Conservation (phyloP, 2,797 vertebrate genomes). For the Distichodus sexfasciatus region DNA sequence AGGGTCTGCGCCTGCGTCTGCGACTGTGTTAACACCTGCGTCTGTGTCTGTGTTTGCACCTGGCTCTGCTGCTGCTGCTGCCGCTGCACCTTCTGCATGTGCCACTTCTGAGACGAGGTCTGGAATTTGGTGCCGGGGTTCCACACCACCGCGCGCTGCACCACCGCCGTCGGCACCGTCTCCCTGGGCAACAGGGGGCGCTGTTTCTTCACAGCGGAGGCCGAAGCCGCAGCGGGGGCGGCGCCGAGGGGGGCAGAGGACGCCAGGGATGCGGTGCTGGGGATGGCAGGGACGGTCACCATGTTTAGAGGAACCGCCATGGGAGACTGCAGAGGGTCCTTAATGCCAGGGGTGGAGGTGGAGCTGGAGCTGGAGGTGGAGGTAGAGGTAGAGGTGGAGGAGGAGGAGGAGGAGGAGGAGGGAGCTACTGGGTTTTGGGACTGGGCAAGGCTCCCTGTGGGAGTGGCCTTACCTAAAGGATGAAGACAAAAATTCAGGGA, state of each 20-base stretch:
- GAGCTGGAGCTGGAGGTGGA: slow-evolving; percentile 63
- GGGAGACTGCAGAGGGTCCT: slow-evolving; percentile 76
- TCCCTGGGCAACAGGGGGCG: slow-evolving; percentile 94
- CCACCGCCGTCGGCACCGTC: slow-evolving; percentile 88
- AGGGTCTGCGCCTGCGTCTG: slow-evolving; percentile 41
- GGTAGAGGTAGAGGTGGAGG: slow-evolving; percentile 65
- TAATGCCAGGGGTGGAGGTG: slow-evolving; percentile 62
- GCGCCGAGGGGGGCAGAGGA: slow-evolving; percentile 57
- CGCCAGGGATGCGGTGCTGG: slow-evolving; percentile 55
- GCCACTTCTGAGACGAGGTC: slow-evolving; percentile 98
- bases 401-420: slow-evolving; percentile 67
- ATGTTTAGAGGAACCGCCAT: slow-evolving; percentile 72
- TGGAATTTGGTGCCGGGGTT: slow-evolving; percentile 93
- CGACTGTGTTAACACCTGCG: slow-evolving; percentile 55
- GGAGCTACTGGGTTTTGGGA: slow-evolving; percentile 73
- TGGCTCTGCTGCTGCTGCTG: slow-evolving; percentile 89
- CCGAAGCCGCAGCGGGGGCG: no score
- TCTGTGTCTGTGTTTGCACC: slow-evolving; percentile 65
- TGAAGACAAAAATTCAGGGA: not conserved
- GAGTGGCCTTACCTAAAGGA: slow-evolving; percentile 77
- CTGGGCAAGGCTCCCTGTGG: slow-evolving; percentile 70
- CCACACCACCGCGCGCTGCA: slow-evolving; percentile 92
- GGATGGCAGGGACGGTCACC: slow-evolving; percentile 71
- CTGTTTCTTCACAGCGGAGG: slow-evolving; percentile 87
- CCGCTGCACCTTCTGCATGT: slow-evolving; percentile 96